Evolutionary conservation across 1,140 invertebrate genomes (phyloP).

Genomic region (Drosophila athabasca): DNA sequence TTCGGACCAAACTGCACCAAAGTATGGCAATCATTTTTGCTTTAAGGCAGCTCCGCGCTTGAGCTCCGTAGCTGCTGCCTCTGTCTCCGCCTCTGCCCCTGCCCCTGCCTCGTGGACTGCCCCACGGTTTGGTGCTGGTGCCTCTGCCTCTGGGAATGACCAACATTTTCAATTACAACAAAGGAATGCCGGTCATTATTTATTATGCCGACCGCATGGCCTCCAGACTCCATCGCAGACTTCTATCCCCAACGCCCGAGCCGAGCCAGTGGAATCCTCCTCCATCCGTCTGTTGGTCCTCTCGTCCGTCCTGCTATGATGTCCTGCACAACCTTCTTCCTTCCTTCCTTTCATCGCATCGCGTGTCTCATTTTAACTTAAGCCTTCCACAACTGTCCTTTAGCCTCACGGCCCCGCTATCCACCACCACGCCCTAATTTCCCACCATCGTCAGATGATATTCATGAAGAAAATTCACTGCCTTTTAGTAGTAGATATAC

Average conservation of each 20-base stretch:
- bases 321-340: neutral
- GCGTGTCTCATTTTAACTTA: constrained; percentile 70
- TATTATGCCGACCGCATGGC: constrained; percentile 81
- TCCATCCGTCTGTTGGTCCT: no score
- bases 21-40: constrained; percentile 82
- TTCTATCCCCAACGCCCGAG: neutral
- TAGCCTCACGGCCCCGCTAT: constrained; percentile 17
- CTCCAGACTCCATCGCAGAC: constrained; percentile 44
- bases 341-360: neutral
- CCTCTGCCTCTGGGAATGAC: constrained; percentile 61
- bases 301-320: no score
- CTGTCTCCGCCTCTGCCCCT: no score
- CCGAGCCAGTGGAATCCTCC: neutral
- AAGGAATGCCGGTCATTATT: constrained; percentile 82
- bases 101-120: constrained; percentile 8
- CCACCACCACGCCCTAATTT: constrained; percentile 18
- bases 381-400: constrained; percentile 73
- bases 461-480: constrained; percentile 69
- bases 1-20: constrained; percentile 67
- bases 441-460: constrained; percentile 60
- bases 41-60: constrained; percentile 70
- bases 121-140: neutral
- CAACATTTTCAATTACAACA: constrained; percentile 83
- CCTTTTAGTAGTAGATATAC: constrained; percentile 45
- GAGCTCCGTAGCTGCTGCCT: no score